Evolutionary conservation across 2,797 vertebrate species (phyloP).

Genomic region (Mastacembelus armatus): DNA sequence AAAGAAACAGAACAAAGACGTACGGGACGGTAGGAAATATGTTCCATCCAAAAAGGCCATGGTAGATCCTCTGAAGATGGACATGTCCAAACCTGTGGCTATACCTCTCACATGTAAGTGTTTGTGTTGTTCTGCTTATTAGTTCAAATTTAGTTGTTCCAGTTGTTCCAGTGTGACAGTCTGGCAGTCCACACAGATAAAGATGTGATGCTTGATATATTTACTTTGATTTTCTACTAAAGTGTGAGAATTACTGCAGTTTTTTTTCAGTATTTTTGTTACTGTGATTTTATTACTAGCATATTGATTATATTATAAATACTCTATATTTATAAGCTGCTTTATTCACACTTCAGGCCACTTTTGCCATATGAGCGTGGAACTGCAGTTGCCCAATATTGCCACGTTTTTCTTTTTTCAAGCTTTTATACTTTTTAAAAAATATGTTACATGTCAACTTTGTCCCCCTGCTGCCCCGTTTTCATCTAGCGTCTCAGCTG

Average conservation of each 20-base stretch:
- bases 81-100: conserved; percentile 75
- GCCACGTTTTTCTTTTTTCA: not conserved
- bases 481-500: conserved; percentile 80
- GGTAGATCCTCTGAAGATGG: conserved; percentile 84
- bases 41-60: conserved; percentile 83
- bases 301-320: not conserved
- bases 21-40: conserved; percentile 60
- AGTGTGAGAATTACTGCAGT: no score
- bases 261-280: not conserved
- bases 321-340: not conserved
- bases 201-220: no score
- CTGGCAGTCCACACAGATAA: no score
- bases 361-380: not conserved
- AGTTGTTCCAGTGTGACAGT: no score
- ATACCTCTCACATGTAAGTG: conserved; percentile 82
- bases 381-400: not conserved
- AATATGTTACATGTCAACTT: not conserved
- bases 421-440: not conserved
- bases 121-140: conserved; percentile 13
- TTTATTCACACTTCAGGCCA: not conserved
- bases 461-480: conserved; percentile 13
- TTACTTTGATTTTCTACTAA: no score
- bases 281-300: not conserved
- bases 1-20: conserved; percentile 50
- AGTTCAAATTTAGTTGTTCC: not conserved